Evolutionary conservation across 2,113 vertebrate genomes (phyloP), one percentile per base, ranked within the genome.

Genomic region (Mobula birostris): DNA sequence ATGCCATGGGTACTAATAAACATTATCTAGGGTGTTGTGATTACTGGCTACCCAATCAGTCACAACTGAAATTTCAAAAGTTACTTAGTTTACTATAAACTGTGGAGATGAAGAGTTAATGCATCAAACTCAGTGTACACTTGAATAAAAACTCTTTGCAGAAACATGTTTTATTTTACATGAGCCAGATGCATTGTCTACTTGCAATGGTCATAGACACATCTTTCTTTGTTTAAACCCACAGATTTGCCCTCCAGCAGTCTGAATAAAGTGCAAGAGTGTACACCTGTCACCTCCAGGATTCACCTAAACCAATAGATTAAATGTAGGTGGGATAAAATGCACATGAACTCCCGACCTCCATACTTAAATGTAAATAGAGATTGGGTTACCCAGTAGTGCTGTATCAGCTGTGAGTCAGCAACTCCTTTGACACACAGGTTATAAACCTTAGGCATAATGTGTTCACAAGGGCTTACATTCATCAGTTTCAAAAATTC

Each of bases 341-440:
- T 93, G 91, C 70, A 93, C 21, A 27, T 72, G 91, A 93, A 93
- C 91, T 74, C 21, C 48, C 74, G 91, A 93, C 91, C 91, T 56
- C 70, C 91, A 74, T 74, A 48, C 91, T 93, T 93, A 70, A 93
- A 90, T n/a, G 61, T 90, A 90, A 90, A 90, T 90, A 90, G n/a
- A 93, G 91, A 93, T 93, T 27, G 19, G 24, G 36, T 93, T 93
- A 74, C 91, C 40, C 91, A 74, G 70, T 93, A 76, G 68, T 48
- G 91, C 91, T 93, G 36, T 93, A 74, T 93, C 91, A 93, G 91
- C 91, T 93, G 72, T 93, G 70, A 93, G 91, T 93, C 91, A 93
- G 91, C 91, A 93, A 27, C 68, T 93, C 68, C 19, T 29, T 70
- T 76, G 68, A 93, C 91, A 56, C 12, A 36, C 68, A 93, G 91